Evolutionary conservation across 2,113 vertebrate genomes (phyloP), one percentile per base, ranked within the genome.

Genomic region (Dromas ardeola): DNA sequence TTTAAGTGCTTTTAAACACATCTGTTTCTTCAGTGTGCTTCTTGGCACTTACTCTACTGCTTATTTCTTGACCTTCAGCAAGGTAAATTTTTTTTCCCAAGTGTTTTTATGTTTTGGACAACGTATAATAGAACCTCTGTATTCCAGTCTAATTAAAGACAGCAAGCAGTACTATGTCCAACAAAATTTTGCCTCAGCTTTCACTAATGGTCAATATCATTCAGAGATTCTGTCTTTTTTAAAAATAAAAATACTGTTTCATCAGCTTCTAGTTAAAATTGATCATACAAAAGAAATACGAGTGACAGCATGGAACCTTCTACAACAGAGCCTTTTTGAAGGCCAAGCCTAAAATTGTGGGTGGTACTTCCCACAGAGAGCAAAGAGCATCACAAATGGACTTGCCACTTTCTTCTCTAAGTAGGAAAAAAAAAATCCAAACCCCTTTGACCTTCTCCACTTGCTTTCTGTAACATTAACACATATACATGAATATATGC

Each of bases 81-180:
- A 96, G 56, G 43, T 77, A 93, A 67, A 42, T 92, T 76, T 97
- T 55, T 55, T 62, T 89, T 84, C 47, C 18, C 4, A n/a, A 78
- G 32, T 84, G 43, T 47, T 86, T 65, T 82, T 65, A 74, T 95
- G 56, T 66, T 81, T 76, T 71, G 69, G 91, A 86, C 2, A 72
- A 79, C 55, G 7, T 86, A 50, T 73, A 49, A 93, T 40, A 87
- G 55, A 97, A 94, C 20, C 93, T 90, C 63, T 63, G 53, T 69
- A 42, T 90, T 95, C 52, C 53, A 84, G 38, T 87, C 55, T 96
- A 93, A 91, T 96, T 96, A 96, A 96, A 86, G 42, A 74, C 18
- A 43, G 79, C 47, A 87, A 53, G 30, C 40, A 90, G 70, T 61
- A 95, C 43, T 90, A 81, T 71, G 71, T 88, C 72, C 38, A 81